Base-by-base conservation (phyloP, 2,797 vertebrate species). In the Netta rufina region DNA sequence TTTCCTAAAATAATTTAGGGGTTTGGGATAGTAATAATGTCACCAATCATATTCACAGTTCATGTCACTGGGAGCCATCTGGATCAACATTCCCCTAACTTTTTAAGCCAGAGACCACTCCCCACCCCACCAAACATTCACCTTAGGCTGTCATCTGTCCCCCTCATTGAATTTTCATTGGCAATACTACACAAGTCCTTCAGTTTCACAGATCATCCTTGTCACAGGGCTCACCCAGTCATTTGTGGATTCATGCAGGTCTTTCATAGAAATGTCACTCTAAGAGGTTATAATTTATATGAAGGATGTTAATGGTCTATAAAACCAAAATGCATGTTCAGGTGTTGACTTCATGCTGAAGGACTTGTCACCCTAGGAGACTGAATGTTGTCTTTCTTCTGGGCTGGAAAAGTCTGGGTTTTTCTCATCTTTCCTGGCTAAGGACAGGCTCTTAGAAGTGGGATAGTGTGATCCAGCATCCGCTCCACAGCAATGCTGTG, bases 391-490 rank as follows among this genome's bases (percentile, higher is more conserved):
- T 45, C 53, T 90, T 87, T 45, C 45, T 81, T 87, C 56, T 71
- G 36, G 27, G 62, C 32, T 56, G 64, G 49, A 85, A 65, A 22
- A 49, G 30, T 13, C 43, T 2, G 1, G 47, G 47, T 6, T 71
- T 89, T 92, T 86, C 47, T 69, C 21, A 67, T 47, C 61, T 79
- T 28, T 76, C 43, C 83, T 88, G 75, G 15, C 90, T 82, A 38
- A 85, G 75, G 87, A 53, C 17, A 71, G 22, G 21, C 19, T 84
- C 67, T 92, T 66, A 54, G 20, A 88, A 92, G 51, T n/a, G 28
- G 20, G 10, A 25, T 13, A 65, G 33, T 51, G 22, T 64, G 39
- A 64, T 36, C 41, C 41, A 70, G 66, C 39, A 69, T 88, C 43
- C 14, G 4, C 58, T 56, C 28, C 20, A 71, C 41, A 41, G 2